Conservation (phyloP, 2,888 invertebrate genomes). For the Napeogenes inachia region DNA sequence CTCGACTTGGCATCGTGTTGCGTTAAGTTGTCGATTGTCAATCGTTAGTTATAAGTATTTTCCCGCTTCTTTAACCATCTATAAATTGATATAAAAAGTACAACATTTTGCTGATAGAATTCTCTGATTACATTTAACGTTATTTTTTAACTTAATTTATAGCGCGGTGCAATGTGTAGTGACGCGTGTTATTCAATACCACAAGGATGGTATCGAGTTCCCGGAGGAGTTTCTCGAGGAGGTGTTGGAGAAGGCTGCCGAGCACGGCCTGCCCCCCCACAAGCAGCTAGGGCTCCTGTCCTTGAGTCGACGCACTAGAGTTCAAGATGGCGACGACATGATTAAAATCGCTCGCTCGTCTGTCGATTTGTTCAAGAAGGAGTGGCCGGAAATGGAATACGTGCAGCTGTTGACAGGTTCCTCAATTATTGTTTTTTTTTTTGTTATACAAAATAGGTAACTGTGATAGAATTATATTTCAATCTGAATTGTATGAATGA, state of each 20-base stretch:
- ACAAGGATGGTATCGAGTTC: constrained; percentile 53
- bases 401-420: constrained; percentile 45
- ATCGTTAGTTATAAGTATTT: too few species aligned
- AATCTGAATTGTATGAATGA: too few species aligned
- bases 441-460: not conserved
- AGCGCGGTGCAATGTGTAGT: constrained; percentile 51
- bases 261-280: constrained; percentile 49
- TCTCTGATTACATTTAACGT: not conserved
- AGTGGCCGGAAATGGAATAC: constrained; percentile 46
- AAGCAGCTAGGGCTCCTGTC: constrained; percentile 50
- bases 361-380: constrained; percentile 46
- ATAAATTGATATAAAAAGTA: too few species aligned
- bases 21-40: too few species aligned
- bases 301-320: constrained; percentile 39
- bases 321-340: constrained; percentile 41
- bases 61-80: too few species aligned
- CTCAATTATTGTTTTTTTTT: constrained; percentile 13
- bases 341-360: constrained; percentile 47
- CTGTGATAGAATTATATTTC: too few species aligned
- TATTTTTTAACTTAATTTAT: constrained; percentile 16
- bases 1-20: too few species aligned
- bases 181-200: constrained; percentile 47
- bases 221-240: constrained; percentile 45
- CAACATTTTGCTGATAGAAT: too few species aligned
- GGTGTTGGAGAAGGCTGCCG: constrained; percentile 39